Base-by-base conservation (phyloP, 2,888 invertebrate genomes). In the Drosophila koepferae region DNA sequence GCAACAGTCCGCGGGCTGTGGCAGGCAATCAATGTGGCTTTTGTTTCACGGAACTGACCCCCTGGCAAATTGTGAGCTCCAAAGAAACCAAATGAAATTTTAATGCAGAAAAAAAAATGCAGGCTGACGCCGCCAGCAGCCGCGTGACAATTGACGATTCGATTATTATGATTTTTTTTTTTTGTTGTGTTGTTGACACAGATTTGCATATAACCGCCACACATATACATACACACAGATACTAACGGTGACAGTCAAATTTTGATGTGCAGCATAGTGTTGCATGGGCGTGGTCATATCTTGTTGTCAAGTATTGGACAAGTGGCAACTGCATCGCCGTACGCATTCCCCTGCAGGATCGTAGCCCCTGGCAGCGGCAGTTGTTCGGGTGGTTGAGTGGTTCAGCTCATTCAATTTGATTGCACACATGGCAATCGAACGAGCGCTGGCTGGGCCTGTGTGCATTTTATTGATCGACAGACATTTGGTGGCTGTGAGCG, bases 101-200 rank as follows among this genome's bases (percentile, higher is more conserved):
- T 76, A 86, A 75, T 80, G 71, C 51, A n/a, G 69, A 51, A 63
- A 77, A 79, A 70, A 70, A 75, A 70, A 63, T 62, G 64, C 77
- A 74, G 62, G 62, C 67, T 72, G 63, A 75, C 67, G 55, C 51
- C 34, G 28, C 51, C 46, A 46, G 60, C 60, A 46, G 54, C 68
- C 48, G 28, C 14, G 49, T 41, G 79, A 64, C 69, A 78, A 74
- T 63, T 62, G 63, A 48, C 56, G 59, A 64, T 49, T 38, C 14
- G 38, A 14, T 43, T 54, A 41, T 53, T 53, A 6, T 56, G 36
- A n/a, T 46, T 41, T 20, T 14, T 20, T 8, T 20, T 8, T 43
- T 9, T 18, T 23, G 3, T 18, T 23, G n/a, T n/a, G 8, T 12
- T 18, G 41, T 51, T 41, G 34, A 59, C 48, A 38, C 68, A 60